Evolutionary conservation across 2,888 invertebrate genomes (phyloP), one percentile per base, ranked within the genome.

Genomic region (Patella depressa): DNA sequence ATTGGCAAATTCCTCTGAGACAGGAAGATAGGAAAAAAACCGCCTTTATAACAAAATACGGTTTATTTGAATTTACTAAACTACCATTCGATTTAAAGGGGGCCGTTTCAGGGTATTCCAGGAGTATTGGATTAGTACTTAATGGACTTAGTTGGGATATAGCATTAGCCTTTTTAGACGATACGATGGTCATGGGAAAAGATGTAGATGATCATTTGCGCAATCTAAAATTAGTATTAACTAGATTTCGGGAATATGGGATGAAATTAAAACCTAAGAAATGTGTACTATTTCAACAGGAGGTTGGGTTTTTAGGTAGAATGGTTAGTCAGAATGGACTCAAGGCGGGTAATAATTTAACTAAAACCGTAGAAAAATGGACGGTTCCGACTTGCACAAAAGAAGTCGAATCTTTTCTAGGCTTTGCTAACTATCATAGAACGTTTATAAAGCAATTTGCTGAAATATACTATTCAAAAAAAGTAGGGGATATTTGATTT

Each of bases 11-110:
- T 17, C 12, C 12, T 11, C 59, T 75, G 2, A 34, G 34, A 19
- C 11, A 17, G 24, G 34, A 59, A 45, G 76, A 76, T 53, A 15
- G 65, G 7, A 12, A 55, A 9, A 76, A 76, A 65, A 76, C 73
- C 5, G 76, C 76, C 2, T 76, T 76, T 45, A 73, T 57, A 2
- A 73, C 76, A 19, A 76, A 73, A 53, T 54, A 73, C 55, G 72
- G 76, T 19, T 45, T 76, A 3, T 76, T 57, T 45, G 72, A 72
- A 24, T 73, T 59, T 24, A 29, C 24, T 17, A 54, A 53, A 34
- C 15, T 75, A 17, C 14, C 55, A 55, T 55, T 55, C 55, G 55
- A 3, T 55, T 17, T 29, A 29, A 29, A 1, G 29, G 29, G 29
- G 2, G 29, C 29, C 29, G 29, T 29, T 29, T 29, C 29, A 1